Evolutionary conservation across 2,797 vertebrate species (phyloP).

Genomic region (Sebastes umbrosus): DNA sequence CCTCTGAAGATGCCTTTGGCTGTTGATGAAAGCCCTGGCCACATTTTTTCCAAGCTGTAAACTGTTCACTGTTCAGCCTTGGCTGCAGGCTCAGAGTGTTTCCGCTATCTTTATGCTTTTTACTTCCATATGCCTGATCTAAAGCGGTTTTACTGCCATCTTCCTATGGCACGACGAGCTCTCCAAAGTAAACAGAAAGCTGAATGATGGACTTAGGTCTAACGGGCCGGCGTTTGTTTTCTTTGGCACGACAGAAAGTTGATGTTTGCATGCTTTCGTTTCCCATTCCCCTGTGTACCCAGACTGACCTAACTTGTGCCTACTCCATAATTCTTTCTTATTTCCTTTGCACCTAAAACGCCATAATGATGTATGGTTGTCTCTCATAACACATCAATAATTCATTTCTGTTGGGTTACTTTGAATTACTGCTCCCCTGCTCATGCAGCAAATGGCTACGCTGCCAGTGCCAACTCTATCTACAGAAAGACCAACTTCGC

Average conservation of each 20-base stretch:
- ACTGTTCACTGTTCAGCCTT: slow-evolving; percentile 50
- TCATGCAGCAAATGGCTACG: slow-evolving; percentile 25
- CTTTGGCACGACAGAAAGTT: slow-evolving; percentile 13
- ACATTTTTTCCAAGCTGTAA: slow-evolving; percentile 52
- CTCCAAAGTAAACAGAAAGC: slow-evolving; percentile 45
- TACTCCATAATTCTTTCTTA: slow-evolving; percentile 59
- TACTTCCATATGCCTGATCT: slow-evolving; percentile 46
- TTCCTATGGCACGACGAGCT: slow-evolving; percentile 12
- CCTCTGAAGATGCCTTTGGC: slow-evolving; percentile 67
- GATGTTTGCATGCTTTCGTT: neutral
- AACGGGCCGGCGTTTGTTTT: slow-evolving; percentile 22
- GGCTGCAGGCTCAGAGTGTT: slow-evolving; percentile 51
- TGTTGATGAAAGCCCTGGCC: slow-evolving; percentile 63
- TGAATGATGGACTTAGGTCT: slow-evolving; percentile 37
- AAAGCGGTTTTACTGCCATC: slow-evolving; percentile 39
- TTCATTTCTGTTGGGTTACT: slow-evolving; percentile 62
- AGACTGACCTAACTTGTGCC: slow-evolving; percentile 33
- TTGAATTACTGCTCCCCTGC: slow-evolving; percentile 49
- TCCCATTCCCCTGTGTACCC: slow-evolving; percentile 6
- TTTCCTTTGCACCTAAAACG: slow-evolving; percentile 51
- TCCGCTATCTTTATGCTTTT: slow-evolving; percentile 24
- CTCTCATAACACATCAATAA: slow-evolving; percentile 62
- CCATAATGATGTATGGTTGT: slow-evolving; percentile 65
- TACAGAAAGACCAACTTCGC: slow-evolving; percentile 10
- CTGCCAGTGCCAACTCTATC: slow-evolving; percentile 37